Percentiles rank a stretch among this genome's conserved stretches.
Evolutionary conservation across 2,113 vertebrate genomes (phyloP).

Genomic region (Prunella himalayana): DNA sequence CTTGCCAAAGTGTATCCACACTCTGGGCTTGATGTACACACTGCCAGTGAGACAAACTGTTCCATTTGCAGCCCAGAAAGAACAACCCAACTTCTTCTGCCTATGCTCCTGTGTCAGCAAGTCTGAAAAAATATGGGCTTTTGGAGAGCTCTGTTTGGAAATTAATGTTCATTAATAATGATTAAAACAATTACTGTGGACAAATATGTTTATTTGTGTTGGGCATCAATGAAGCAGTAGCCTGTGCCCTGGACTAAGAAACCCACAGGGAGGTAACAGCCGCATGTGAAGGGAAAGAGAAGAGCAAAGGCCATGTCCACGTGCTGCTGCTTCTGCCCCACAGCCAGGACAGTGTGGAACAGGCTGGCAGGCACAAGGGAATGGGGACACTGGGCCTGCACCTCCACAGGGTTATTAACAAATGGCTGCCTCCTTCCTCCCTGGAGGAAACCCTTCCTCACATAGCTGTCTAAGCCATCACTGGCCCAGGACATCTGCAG

Average conservation of each 20-base stretch:
- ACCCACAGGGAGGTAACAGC: background rate
- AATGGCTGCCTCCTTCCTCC: background rate
- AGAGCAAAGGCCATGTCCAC: background rate
- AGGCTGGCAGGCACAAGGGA: accelerated
- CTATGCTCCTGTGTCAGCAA: background rate
- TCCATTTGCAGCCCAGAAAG: background rate
- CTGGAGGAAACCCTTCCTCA: background rate
- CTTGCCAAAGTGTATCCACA: accelerated
- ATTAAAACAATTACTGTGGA: background rate
- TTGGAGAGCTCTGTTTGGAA: background rate
- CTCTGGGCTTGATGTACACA: background rate
- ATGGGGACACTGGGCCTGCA: accelerated
- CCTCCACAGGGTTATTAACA: accelerated
- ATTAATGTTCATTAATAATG: background rate
- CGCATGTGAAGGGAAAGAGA: background rate
- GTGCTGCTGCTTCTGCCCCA: background rate
- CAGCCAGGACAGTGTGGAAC: background rate
- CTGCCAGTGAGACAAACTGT: background rate
- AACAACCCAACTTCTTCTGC: background rate
- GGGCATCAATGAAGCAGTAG: background rate
- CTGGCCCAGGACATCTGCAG: background rate
- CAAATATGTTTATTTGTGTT: background rate
- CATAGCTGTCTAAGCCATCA: accelerated
- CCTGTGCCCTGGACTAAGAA: background rate
- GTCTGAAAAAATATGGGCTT: background rate